phyloP scores from a whole-genome alignment of 2,888 invertebrate genomes.

The Caenorhabditis sp. region DNA sequence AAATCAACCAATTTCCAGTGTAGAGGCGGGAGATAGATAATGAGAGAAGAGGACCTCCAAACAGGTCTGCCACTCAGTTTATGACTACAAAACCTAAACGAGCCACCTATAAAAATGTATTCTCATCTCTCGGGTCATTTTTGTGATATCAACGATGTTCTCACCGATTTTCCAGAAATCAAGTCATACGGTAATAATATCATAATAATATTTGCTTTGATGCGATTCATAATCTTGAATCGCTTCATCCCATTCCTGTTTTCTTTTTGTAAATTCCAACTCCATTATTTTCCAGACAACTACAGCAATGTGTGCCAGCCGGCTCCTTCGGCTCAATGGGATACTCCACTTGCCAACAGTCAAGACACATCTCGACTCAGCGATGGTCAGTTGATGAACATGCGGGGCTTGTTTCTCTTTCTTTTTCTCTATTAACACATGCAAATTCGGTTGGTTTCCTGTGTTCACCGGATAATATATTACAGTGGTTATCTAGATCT shows the following conservation, averaged over 20 bases:
- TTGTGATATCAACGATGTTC: not conserved
- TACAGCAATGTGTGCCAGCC: slow-evolving; percentile 63
- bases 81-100: not conserved
- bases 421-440: slow-evolving; percentile 23
- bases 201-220: too few species aligned
- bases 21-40: slow-evolving; percentile 29
- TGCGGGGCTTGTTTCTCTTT: not conserved
- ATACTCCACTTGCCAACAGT: slow-evolving; percentile 50
- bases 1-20: slow-evolving; percentile 47
- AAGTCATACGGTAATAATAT: not conserved
- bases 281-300: slow-evolving; percentile 56
- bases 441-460: slow-evolving; percentile 9
- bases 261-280: not conserved
- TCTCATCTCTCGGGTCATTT: not conserved
- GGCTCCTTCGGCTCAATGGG: slow-evolving; percentile 60
- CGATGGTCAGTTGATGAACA: slow-evolving; percentile 59
- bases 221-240: not conserved
- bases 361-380: slow-evolving; percentile 47
- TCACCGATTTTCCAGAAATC: slow-evolving; percentile 9
- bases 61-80: not conserved
- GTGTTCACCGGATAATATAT: not conserved
- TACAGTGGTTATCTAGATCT: not conserved
- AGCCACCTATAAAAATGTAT: not conserved
- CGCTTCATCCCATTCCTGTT: not conserved
- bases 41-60: slow-evolving; percentile 38